Conservation (phyloP, 2,797 vertebrate genomes). For the Ctenosaura bakeri region DNA sequence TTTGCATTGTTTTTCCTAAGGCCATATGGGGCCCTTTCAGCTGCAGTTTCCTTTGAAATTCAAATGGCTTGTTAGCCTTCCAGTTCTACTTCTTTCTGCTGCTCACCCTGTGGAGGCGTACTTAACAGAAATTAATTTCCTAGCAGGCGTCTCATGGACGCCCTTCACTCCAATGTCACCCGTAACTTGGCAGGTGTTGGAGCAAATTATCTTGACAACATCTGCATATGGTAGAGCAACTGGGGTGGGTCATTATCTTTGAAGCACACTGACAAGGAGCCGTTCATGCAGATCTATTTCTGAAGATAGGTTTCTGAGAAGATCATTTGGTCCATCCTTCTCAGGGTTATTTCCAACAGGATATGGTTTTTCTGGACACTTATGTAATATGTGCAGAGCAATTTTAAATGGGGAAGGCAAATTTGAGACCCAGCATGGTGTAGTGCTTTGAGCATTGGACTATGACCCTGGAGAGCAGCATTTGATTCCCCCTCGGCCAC, state of each 20-base stretch:
- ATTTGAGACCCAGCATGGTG: too few species aligned
- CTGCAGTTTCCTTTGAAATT: not conserved
- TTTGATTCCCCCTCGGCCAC: too few species aligned
- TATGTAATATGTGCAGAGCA: not conserved
- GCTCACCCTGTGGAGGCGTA: not conserved
- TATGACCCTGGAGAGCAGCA: too few species aligned
- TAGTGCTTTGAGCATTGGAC: too few species aligned
- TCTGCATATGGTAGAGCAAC: not conserved
- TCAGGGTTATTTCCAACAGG: not conserved
- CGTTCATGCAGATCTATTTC: not conserved
- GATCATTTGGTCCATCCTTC: not conserved
- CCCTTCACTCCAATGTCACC: not conserved
- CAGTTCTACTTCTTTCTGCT: not conserved
- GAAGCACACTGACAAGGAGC: not conserved
- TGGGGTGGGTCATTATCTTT: conserved; percentile 1
- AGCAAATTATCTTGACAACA: not conserved
- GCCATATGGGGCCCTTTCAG: not conserved
- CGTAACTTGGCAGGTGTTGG: not conserved
- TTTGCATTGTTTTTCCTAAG: not conserved
- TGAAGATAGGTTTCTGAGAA: not conserved
- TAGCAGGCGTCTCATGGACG: conserved; percentile 1
- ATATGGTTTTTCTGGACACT: not conserved
- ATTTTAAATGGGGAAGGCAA: not conserved
- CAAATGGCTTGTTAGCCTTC: not conserved
- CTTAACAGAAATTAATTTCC: conserved; percentile 24